Base-by-base conservation (phyloP, 2,888 invertebrate genomes). In the Linyphia triangularis region DNA sequence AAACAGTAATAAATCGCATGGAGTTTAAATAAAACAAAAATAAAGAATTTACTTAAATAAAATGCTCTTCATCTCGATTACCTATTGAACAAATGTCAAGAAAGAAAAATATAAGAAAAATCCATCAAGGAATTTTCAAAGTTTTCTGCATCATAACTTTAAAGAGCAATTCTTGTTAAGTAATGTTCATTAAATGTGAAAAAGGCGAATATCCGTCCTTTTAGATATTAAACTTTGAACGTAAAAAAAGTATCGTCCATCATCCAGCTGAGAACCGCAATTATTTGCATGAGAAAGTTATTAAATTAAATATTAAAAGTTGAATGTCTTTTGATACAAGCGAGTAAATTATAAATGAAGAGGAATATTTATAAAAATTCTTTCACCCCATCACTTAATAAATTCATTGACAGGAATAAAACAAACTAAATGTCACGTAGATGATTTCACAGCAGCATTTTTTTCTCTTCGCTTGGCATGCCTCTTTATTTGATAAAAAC, bases 201-300 rank as follows among this genome's bases (percentile, higher is more conserved):
- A 61, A 19, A 37, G 7, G 84, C 19, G 26, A 63, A 70, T 22
- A 37, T 51, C 26, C 72, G 24, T 28, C n/a, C 67, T 28, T 69
- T 43, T 19, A 24, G 77, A 77, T 77, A 85, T 85, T 85, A 75
- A 75, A 77, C 51, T 77, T 69, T 22, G 30, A 37, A 19, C 5
- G 33, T 33, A 22, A 28, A 69, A 73, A 61, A n/a, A n/a, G 37
- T 61, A 65, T 84, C 75, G 51, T 81, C 40, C 30, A 57, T 59
- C 70, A 72, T 61, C 51, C 69, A n/a, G n/a, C 5, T 65, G 43
- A 75, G 61, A 78, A 83, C 65, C 81, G 26, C 86, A 86, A 86
- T 86, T 86, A 86, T 86, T 86, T 86, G 86, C 86, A 86, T 86
- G 86, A 79, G 81, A 86, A 86, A 86, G 86, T 86, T 86, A 86